Percentiles rank a stretch among this genome's conserved stretches.
These are phyloP conservation scores for Eulemur rubriventer DNA, from an alignment of 2,797 vertebrate species.

Conservation along the genomic window DNA sequence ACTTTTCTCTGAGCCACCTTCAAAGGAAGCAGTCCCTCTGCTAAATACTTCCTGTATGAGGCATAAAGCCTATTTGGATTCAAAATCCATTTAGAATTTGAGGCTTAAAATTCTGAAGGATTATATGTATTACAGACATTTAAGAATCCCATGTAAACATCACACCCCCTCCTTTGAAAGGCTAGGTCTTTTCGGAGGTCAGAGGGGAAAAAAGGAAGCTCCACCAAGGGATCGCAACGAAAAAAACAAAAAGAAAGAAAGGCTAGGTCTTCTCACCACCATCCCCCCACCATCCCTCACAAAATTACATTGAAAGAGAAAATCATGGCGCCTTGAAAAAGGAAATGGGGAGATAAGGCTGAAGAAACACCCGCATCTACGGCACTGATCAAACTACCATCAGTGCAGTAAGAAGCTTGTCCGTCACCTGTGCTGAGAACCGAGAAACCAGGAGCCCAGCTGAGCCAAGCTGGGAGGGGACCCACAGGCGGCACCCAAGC, in stretches of 20 bases:
- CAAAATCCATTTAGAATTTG: constrained; percentile 23
- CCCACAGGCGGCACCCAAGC: neutral
- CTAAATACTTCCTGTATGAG: neutral
- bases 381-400: neutral
- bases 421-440: neutral
- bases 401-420: neutral
- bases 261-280: neutral
- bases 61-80: neutral
- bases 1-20: neutral
- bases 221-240: too few species aligned
- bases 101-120: neutral
- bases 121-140: neutral
- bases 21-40: neutral
- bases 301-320: neutral
- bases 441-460: neutral
- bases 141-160: neutral
- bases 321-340: neutral
- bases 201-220: too few species aligned
- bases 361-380: neutral
- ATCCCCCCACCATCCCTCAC: neutral
- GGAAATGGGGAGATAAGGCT: neutral
- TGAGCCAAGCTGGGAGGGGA: neutral
- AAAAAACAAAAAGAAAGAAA: neutral
- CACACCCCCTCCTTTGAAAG: neutral
- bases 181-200: neutral